A percentile compares a stretch with the other conserved stretches of the same genome.
phyloP scores from a whole-genome alignment of 2,113 vertebrate genomes.

The Myiozetetes cayanensis region DNA sequence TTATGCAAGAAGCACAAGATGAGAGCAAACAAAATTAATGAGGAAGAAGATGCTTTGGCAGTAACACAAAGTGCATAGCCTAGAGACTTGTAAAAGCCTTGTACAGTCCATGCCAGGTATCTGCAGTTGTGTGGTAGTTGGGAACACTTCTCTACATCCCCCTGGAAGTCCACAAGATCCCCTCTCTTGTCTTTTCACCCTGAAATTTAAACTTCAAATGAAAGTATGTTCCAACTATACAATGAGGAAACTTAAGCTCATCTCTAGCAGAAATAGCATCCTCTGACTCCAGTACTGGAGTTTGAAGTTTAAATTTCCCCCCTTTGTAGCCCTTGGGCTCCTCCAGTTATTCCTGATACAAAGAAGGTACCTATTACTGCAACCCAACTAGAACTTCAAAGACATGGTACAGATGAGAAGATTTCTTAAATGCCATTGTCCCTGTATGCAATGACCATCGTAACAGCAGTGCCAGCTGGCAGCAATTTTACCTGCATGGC shows the following conservation, averaged over 20 bases:
- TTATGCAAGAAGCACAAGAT: not conserved
- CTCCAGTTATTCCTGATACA: not conserved
- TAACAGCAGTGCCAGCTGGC: not conserved
- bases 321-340: not conserved
- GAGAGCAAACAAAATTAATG: not conserved
- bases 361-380: not conserved
- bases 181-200: not conserved
- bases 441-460: accelerated
- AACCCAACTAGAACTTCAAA: not conserved
- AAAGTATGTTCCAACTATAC: no score
- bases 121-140: not conserved
- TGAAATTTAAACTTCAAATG: no score
- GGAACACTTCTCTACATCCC: not conserved
- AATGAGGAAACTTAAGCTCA: no score
- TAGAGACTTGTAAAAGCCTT: not conserved
- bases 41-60: not conserved
- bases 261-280: no score
- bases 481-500: not conserved
- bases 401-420: not conserved
- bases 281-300: no score
- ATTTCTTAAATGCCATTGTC: not conserved
- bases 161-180: not conserved
- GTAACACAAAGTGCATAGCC: not conserved
- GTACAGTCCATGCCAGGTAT: not conserved
- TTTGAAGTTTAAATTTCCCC: not conserved